Conservation (phyloP, 2,888 invertebrate genomes). For the Fragum fragum region DNA sequence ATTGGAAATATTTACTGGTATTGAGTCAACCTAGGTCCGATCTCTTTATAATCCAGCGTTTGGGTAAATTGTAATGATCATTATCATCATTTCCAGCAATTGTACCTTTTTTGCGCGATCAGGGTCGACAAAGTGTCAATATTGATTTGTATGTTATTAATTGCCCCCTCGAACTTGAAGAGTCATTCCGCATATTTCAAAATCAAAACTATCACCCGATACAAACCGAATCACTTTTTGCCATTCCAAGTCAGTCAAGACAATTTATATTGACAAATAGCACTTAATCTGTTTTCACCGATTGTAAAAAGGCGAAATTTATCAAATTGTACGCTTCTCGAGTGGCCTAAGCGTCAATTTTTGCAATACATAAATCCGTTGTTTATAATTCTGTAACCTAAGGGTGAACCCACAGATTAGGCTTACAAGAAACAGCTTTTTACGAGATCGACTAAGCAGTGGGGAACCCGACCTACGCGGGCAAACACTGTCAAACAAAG, state of each 20-base stretch:
- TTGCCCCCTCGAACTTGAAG: slow-evolving; percentile 14
- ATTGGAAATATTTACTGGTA: too few relatives aligned
- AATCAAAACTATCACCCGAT: background rate
- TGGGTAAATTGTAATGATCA: too few relatives aligned
- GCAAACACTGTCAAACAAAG: slow-evolving; percentile 20
- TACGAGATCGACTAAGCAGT: slow-evolving; percentile 2
- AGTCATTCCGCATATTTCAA: slow-evolving; percentile 11
- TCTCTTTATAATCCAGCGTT: too few relatives aligned
- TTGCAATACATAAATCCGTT: slow-evolving; percentile 24
- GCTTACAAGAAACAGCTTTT: slow-evolving; percentile 32
- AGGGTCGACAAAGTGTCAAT: too few relatives aligned
- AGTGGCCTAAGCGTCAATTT: slow-evolving; percentile 16
- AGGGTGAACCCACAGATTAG: slow-evolving; percentile 18
- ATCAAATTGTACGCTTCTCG: slow-evolving; percentile 18
- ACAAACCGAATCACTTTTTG: background rate
- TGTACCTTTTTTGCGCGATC: too few relatives aligned
- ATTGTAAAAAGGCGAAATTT: slow-evolving; percentile 32
- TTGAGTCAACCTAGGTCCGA: too few relatives aligned
- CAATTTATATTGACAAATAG: slow-evolving; percentile 11
- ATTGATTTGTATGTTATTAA: slow-evolving; percentile 21
- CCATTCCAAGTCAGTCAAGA: background rate
- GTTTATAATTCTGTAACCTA: slow-evolving; percentile 15
- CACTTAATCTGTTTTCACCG: slow-evolving; percentile 23
- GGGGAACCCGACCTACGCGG: slow-evolving; percentile 23
- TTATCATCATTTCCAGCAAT: too few relatives aligned